Evolutionary conservation across 2,113 vertebrate species (phyloP), one percentile per base, ranked within the genome.

Genomic region (Promerops cafer): DNA sequence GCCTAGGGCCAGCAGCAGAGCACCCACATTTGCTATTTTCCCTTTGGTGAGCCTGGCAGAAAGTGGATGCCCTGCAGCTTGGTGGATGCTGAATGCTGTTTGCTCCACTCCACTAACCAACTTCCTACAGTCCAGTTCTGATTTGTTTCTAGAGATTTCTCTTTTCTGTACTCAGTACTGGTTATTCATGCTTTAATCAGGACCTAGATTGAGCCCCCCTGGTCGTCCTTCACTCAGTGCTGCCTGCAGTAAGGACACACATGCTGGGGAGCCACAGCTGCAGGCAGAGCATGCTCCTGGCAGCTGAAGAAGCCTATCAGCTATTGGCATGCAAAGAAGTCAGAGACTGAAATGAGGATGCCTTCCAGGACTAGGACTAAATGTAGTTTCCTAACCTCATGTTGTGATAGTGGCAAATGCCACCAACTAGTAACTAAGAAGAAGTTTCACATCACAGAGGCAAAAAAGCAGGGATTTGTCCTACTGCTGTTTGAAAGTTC

Each of bases 1-100:
- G 39, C 47, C 42, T n/a, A 31, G 3, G 5, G 24, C n/a, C 0
- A 0, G 49, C 52, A 90, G 47, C 57, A 71, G 44, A 71, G 49
- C 31, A 59, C 54, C 35, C 24, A 5, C 17, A 3, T 71, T 24
- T 78, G 39, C 42, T 11, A 1, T 45, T 74, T 92, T 57, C 35
- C n/a, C 54, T 65, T 50, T 50, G 24, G 20, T 18, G 13, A 57
- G 50, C n/a, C 39, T 63, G 35, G 47, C 42, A 59, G 47, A 59
- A 74, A 57, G 39, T 45, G 77, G 47, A 39, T 17, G 26, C 17
- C 17, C 47, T 63, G 28, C 4, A 3, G 28, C 76, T 88, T 45
- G 27, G 21, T 71, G 45, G 3, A 7, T 35, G 31, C 66, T 76
- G 15, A 79, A 47, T 8, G 2, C 44, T 39, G 31, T 66, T 81